These are phyloP conservation scores for Chelonia mydas DNA, from an alignment of 2,797 vertebrate genomes.

Conservation along the genomic window DNA sequence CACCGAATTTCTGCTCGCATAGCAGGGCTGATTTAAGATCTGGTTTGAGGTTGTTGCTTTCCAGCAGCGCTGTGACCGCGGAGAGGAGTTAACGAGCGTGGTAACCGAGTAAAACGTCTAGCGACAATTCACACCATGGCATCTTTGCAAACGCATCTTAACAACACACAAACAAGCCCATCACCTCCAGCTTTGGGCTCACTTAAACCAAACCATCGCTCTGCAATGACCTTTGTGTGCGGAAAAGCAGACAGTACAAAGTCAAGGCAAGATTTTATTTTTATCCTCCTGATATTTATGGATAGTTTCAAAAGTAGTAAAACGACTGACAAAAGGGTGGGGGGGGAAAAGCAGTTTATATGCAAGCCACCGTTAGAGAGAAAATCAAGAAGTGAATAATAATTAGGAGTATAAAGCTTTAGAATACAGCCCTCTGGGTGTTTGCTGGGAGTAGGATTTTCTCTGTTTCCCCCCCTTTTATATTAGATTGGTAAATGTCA, in stretches of 20 bases:
- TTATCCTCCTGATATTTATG: fast-evolving
- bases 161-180: background rate
- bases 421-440: background rate
- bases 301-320: background rate
- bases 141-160: background rate
- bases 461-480: background rate
- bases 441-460: background rate
- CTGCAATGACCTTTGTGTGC: background rate
- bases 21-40: background rate
- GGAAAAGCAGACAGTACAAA: background rate
- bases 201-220: background rate
- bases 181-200: fast-evolving
- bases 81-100: background rate
- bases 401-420: background rate
- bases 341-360: background rate
- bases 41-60: background rate
- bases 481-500: background rate
- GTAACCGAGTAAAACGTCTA: background rate
- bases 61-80: fast-evolving
- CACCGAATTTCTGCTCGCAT: no score
- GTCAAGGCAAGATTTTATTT: background rate
- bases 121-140: no score
- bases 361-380: fast-evolving
- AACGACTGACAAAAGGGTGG: fast-evolving
- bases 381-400: background rate